A percentile compares a stretch with the other conserved stretches of the same genome.
phyloP scores from a whole-genome alignment of 2,797 vertebrate species.

The Salmo trutta region DNA sequence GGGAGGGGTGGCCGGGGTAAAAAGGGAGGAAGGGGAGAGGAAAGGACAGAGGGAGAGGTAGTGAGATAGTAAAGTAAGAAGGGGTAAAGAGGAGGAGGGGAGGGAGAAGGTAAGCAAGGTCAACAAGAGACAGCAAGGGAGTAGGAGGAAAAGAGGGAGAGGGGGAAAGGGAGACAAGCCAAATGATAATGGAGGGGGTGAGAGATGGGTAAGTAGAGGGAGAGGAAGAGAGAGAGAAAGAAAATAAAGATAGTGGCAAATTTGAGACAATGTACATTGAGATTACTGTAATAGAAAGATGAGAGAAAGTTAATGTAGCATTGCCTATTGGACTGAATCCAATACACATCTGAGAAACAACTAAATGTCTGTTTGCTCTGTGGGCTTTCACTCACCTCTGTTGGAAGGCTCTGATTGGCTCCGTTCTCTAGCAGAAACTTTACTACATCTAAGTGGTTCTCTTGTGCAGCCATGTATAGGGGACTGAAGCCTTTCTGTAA shows the following conservation, averaged over 20 bases:
- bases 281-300: too few relatives aligned
- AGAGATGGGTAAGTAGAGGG: neutral
- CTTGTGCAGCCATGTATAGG: constrained; percentile 97
- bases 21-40: neutral
- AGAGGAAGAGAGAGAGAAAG: too few relatives aligned
- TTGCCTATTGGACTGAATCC: neutral
- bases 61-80: neutral
- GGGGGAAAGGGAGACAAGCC: neutral
- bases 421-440: constrained; percentile 96
- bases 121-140: neutral
- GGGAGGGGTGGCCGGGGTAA: neutral
- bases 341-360: neutral
- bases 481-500: constrained; percentile 97
- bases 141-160: neutral
- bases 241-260: neutral
- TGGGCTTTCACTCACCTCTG: constrained; percentile 79
- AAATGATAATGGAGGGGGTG: neutral
- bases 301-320: neutral
- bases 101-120: neutral
- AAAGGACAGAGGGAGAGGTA: neutral
- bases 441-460: constrained; percentile 96
- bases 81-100: neutral
- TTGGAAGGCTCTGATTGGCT: constrained; percentile 96
- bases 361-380: neutral
- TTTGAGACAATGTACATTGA: neutral